A percentile compares a stretch with the other conserved stretches of the same genome.
These are phyloP conservation scores for Amphipoea oculea DNA, from an alignment of 2,888 invertebrate species.

Conservation along the genomic window DNA sequence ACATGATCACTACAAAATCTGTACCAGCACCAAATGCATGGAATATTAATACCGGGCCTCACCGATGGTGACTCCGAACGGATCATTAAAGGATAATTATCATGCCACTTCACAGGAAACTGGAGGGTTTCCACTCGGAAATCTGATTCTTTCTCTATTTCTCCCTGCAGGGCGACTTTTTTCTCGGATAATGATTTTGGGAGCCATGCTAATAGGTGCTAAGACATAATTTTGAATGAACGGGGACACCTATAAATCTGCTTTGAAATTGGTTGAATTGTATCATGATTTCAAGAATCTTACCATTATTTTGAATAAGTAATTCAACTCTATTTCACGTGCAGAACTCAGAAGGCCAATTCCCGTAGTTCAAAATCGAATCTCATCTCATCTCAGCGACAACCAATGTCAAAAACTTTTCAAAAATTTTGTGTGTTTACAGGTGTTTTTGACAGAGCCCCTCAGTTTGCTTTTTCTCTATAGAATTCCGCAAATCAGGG, in stretches of 20 bases:
- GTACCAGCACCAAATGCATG: conserved; percentile 83
- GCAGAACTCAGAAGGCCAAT: background rate
- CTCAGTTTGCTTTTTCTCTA: background rate
- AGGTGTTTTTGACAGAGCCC: background rate
- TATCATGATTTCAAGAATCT: background rate
- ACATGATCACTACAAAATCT: conserved; percentile 63
- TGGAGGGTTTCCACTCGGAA: conserved; percentile 85
- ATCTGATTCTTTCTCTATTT: conserved; percentile 85
- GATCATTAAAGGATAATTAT: conserved; percentile 89
- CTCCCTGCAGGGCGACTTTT: conserved; percentile 73
- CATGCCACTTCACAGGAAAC: conserved; percentile 85
- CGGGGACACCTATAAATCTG: conserved; percentile 4
- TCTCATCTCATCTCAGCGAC: background rate
- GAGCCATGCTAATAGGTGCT: conserved; percentile 42
- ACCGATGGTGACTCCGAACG: conserved; percentile 85
- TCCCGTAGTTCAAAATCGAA: background rate
- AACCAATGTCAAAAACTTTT: background rate
- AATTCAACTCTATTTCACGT: background rate
- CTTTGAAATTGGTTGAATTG: background rate
- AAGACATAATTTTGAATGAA: conserved; percentile 42
- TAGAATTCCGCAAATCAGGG: background rate
- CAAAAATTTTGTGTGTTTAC: background rate
- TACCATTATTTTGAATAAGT: background rate
- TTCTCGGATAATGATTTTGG: conserved; percentile 57
- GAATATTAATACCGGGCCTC: conserved; percentile 83